Evolutionary conservation across 92 coral and sea anemone species (phyloP).

Genomic region (Metridium senile): DNA sequence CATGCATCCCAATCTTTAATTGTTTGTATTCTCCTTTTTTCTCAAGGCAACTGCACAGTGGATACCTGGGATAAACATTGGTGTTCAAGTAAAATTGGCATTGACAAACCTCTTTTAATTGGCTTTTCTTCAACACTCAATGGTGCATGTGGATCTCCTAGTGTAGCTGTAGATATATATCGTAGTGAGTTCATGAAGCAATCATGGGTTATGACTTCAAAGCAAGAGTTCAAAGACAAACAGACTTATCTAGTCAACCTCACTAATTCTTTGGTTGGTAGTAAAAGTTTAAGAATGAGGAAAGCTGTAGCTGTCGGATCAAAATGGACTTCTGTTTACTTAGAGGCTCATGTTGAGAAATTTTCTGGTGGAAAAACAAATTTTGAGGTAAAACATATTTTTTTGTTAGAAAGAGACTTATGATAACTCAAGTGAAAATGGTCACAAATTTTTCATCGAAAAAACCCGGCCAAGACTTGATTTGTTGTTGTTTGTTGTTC

Average conservation of each 20-base stretch:
- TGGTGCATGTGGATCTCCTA: constrained; percentile 40
- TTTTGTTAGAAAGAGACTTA: background rate
- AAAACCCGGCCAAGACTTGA: too few species aligned
- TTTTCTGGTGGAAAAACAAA: constrained; percentile 8
- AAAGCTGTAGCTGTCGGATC: constrained; percentile 14
- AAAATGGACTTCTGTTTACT: constrained; percentile 39
- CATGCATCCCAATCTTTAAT: too few species aligned
- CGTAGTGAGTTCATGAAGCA: constrained; percentile 25
- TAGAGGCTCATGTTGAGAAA: constrained; percentile 58
- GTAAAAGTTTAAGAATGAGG: background rate
- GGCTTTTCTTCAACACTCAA: constrained; percentile 55
- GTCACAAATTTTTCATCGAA: too few species aligned
- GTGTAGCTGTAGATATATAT: constrained; percentile 50
- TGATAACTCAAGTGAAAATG: too few species aligned
- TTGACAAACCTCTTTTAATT: constrained; percentile 33
- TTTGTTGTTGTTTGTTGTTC: too few species aligned
- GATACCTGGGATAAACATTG: constrained; percentile 66
- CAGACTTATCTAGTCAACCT: constrained; percentile 36
- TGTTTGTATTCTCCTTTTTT: too few species aligned
- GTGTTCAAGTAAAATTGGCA: constrained; percentile 61
- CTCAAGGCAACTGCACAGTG: constrained; percentile 48
- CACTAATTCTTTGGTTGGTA: constrained; percentile 23
- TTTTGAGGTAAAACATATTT: constrained; percentile 42
- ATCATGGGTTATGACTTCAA: constrained; percentile 48
- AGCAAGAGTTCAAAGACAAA: constrained; percentile 36